Base-by-base conservation (phyloP, 30 jellyfish, hydroid and myxozoan genomes). In the Haliclystus octoradiatus region DNA sequence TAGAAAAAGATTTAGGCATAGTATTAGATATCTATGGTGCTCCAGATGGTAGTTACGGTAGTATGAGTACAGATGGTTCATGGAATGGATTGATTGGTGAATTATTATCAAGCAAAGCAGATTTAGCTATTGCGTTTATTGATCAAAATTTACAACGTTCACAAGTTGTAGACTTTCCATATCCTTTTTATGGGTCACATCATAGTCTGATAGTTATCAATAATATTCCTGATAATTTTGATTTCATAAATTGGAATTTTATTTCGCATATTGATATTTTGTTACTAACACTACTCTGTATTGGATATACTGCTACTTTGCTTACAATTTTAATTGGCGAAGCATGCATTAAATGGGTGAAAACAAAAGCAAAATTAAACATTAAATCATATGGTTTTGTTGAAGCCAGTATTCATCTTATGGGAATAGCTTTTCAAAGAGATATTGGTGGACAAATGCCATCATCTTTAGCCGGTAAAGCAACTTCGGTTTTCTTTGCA, bases 371-470 rank as follows among this genome's bases (percentile, higher is more conserved):
- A 22, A 49, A 29, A 32, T n/a, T 15, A 0, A 5, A 12, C n/a
- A 28, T 24, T 22, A 28, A 4, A 3, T 14, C 12, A 2, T 66
- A 66, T 66, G 24, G 67, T 4, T 22, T 24, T 9, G 23, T 22
- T 22, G 66, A 31, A 22, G 34, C 60, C 23, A 14, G 31, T 34
- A 4, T 34, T n/a, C 33, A 66, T 30, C 64, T 29, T 3, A 66
- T 66, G 27, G 76, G 76, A 12, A 29, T 66, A 24, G 64, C 34
- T 26, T 66, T 66, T 40, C 76, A 66, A 28, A 22, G 76, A 12
- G 76, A 66, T 30, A 66, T 66, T 35, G 76, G 76, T 28, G 76
- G 76, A 34, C 1, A 66, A 25, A 66, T 25, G 31, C 76, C 76
- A 9, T 23, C 0, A 0, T 40, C 25, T 12, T 14, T 66, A n/a